Evolutionary conservation across 2,113 vertebrate species (phyloP), one percentile per base, ranked within the genome.

Genomic region (Paedocypris sp.): DNA sequence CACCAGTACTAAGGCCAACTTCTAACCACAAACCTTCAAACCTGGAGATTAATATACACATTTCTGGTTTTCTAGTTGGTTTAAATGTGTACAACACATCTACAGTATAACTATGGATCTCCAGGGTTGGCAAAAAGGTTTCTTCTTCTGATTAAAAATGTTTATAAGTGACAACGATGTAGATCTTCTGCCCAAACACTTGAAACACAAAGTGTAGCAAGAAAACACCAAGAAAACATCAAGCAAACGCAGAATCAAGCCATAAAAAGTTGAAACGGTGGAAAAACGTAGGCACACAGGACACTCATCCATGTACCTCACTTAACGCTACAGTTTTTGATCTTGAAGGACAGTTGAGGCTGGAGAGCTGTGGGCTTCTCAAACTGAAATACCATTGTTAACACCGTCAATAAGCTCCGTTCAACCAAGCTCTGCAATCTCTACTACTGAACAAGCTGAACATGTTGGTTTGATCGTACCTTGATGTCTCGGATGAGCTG

Each of bases 401-500:
- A 43, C 43, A 10, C 3, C 11, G 43, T 43, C 11, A 58, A 19
- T 41, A 39, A 29, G 5, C 13, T 25, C 1, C 1, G 16, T 5
- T 36, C 2, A 36, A 13, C 33, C 33, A 36, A 4, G 33, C 12
- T 11, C 15, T 39, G 38, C 9, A n/a, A n/a, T n/a, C 15, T 48
- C 26, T 4, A 48, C 15, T 20, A 3, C 16, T 1, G 8, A 48
- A 10, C 3, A 11, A 11, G 29, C 16, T 2, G 5, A 11, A 38
- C 33, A 9, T 35, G 19, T 18, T 4, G 41, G 16, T 12, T 11
- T 6, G n/a, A 38, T 5, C 18, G 8, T 81, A 92, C 91, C 86
- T 88, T 92, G 72, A 94, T 93, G 78, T 94, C 92, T 63, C 86
- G 79, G 71, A 94, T 94, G 60, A 94, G 89, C 31, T 94, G 91